A percentile compares a stretch with the other conserved stretches of the same genome.
phyloP scores from a whole-genome alignment of 2,888 invertebrate species.

The Campoplex nolae region DNA sequence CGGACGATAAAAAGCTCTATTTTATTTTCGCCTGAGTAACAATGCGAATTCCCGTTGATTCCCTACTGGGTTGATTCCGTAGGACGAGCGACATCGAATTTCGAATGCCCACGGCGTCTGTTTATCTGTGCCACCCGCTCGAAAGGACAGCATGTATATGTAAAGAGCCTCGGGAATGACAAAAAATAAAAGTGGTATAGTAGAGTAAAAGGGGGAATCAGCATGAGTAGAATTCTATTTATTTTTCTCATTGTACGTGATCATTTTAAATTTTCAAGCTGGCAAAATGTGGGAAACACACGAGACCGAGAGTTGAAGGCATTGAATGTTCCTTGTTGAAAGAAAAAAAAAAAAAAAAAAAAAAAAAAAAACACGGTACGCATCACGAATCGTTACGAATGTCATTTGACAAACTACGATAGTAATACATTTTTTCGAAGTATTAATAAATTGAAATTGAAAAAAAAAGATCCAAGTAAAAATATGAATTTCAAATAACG shows the following conservation, averaged over 20 bases:
- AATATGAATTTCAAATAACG: constrained; percentile 23
- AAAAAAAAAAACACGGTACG: background rate
- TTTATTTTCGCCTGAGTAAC: constrained; percentile 44
- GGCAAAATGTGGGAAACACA: background rate
- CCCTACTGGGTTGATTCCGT: constrained; percentile 27
- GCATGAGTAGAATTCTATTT: constrained; percentile 29
- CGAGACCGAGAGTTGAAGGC: background rate
- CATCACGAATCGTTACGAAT: background rate
- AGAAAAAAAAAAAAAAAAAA: background rate
- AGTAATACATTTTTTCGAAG: background rate
- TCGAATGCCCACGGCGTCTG: constrained; percentile 55
- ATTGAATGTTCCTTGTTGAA: background rate
- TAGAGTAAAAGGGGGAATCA: background rate
- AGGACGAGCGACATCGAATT: constrained; percentile 41
- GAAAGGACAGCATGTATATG: constrained; percentile 1
- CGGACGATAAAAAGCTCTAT: constrained; percentile 24
- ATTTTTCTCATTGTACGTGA: constrained; percentile 29
- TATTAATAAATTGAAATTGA: background rate
- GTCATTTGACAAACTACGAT: background rate
- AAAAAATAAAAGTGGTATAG: constrained; percentile 13
- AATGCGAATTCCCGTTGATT: constrained; percentile 37
- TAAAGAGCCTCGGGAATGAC: constrained; percentile 5
- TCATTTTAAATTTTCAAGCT: constrained; percentile 3
- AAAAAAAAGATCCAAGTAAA: background rate
- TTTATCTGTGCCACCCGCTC: constrained; percentile 50